Evolutionary conservation across 2,888 invertebrate genomes (phyloP).

Genomic region (Camponotus fellah): DNA sequence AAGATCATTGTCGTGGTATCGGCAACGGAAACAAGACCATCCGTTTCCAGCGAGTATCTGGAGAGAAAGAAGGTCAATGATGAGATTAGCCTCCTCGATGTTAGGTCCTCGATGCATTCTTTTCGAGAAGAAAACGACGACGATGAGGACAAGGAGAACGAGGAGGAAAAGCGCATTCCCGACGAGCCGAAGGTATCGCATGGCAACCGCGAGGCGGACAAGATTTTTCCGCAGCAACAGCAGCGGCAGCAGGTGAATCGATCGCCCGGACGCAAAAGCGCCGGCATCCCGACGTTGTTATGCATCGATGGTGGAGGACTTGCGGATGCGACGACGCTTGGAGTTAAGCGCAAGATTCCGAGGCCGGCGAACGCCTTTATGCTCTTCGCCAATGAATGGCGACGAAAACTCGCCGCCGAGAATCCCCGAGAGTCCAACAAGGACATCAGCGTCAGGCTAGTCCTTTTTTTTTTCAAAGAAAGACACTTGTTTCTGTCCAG

Average conservation of each 20-base stretch:
- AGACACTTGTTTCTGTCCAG: neutral
- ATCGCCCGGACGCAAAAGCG: conserved; percentile 60
- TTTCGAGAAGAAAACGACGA: conserved; percentile 30
- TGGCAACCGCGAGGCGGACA: conserved; percentile 63
- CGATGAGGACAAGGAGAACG: conserved; percentile 60
- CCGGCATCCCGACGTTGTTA: conserved; percentile 65
- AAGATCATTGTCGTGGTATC: conserved; percentile 31
- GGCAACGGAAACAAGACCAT: neutral
- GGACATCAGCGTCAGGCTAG: conserved; percentile 88
- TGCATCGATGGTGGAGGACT: conserved; percentile 64
- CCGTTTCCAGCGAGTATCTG: neutral
- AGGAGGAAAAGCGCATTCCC: conserved; percentile 71
- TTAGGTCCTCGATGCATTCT: conserved; percentile 9
- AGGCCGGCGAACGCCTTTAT: conserved; percentile 90
- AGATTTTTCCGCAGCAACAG: conserved; percentile 68
- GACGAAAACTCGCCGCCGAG: conserved; percentile 87
- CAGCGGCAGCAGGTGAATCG: conserved; percentile 60
- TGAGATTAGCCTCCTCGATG: neutral
- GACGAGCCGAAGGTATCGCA: conserved; percentile 71
- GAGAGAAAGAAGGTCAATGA: conserved; percentile 21
- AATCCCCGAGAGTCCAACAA: conserved; percentile 89
- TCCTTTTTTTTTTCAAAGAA: conserved; percentile 52
- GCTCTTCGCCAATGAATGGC: conserved; percentile 89
- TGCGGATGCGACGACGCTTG: conserved; percentile 60
- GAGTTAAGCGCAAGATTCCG: conserved; percentile 86